Conservation (phyloP, 2,797 vertebrate species). For the Microchirus variegatus region DNA sequence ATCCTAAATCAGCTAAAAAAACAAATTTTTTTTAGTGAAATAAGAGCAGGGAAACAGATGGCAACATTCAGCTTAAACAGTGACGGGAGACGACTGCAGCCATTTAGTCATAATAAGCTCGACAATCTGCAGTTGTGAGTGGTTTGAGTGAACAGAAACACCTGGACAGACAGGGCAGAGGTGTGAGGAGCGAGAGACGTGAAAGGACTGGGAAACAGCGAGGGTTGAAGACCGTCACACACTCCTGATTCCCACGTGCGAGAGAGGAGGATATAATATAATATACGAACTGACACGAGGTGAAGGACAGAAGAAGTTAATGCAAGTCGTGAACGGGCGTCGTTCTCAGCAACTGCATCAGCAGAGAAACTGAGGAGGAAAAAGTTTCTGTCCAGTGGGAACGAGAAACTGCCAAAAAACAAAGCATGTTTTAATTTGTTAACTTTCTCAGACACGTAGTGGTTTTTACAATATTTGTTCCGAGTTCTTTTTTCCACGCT, state of each 20-base stretch:
- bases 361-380: not conserved
- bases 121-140: constrained; percentile 64
- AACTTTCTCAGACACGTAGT: no score
- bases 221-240: constrained; percentile 30
- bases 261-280: no score
- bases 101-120: constrained; percentile 77
- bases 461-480: constrained; percentile 11
- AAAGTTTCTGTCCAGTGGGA: no score
- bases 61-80: constrained; percentile 72
- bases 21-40: no score
- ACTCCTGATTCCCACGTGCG: constrained; percentile 15
- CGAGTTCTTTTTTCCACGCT: constrained; percentile 5
- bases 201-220: constrained; percentile 24
- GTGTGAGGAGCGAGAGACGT: constrained; percentile 18
- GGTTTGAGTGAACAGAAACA: constrained; percentile 57
- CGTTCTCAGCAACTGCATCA: not conserved
- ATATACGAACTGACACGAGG: constrained; percentile 5
- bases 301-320: constrained; percentile 15
- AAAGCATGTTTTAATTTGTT: not conserved
- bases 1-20: no score
- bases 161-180: constrained; percentile 49
- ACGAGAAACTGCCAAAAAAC: not conserved
- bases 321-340: not conserved
- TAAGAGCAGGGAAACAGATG: constrained; percentile 67
- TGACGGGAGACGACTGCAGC: constrained; percentile 73